These are phyloP conservation scores for Sebastes taczanowskii DNA, from an alignment of 2,797 vertebrate genomes.

Conservation along the genomic window DNA sequence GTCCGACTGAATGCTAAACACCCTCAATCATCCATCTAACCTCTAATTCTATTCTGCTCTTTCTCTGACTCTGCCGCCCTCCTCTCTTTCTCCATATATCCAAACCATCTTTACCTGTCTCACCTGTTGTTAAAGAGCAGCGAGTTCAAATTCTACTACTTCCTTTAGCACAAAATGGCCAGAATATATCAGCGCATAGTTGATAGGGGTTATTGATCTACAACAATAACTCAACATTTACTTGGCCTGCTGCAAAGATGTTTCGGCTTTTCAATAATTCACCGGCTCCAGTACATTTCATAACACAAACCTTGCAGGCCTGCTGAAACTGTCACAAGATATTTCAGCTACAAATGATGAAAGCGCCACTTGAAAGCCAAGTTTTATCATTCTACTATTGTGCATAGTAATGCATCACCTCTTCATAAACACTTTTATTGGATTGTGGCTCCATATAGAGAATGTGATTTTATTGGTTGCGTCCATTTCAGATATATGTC, in stretches of 20 bases:
- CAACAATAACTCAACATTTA: slow-evolving; percentile 54
- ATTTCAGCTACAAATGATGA: slow-evolving; percentile 20
- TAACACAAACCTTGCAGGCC: slow-evolving; percentile 18
- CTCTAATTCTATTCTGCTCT: slow-evolving; percentile 17
- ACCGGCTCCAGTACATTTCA: slow-evolving; percentile 23
- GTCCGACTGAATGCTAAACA: slow-evolving; percentile 41
- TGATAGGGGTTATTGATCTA: slow-evolving; percentile 62
- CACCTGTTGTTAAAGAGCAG: slow-evolving; percentile 32
- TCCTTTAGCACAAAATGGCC: slow-evolving; percentile 24
- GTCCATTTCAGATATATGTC: not conserved
- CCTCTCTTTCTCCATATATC: slow-evolving; percentile 15
- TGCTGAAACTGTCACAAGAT: slow-evolving; percentile 17
- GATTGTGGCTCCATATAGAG: not conserved
- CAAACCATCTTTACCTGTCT: slow-evolving; percentile 17
- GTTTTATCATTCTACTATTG: slow-evolving; percentile 3
- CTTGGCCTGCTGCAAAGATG: slow-evolving; percentile 19
- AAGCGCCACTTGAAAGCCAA: not conserved
- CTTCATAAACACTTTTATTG: not conserved
- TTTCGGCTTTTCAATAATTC: slow-evolving; percentile 50
- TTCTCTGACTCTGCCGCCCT: not conserved
- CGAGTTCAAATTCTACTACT: slow-evolving; percentile 17
- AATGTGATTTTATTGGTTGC: not conserved
- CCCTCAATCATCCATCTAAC: slow-evolving; percentile 27
- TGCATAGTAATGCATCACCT: slow-evolving; percentile 13
- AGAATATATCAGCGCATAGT: slow-evolving; percentile 32